Evolutionary conservation across 2,888 invertebrate species (phyloP).

Genomic region (Drosophila putrida): DNA sequence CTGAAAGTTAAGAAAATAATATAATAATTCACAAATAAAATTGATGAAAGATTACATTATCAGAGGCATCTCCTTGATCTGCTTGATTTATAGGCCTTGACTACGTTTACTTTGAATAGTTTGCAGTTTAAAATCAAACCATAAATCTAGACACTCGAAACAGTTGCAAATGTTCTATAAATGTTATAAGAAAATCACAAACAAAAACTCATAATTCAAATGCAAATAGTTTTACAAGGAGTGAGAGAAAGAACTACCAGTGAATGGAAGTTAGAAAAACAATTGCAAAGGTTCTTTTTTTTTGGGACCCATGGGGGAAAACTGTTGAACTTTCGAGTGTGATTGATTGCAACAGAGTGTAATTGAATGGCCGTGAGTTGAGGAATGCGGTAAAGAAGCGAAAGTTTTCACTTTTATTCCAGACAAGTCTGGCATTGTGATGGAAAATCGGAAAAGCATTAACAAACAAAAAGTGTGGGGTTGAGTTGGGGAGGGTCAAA

Average conservation of each 20-base stretch:
- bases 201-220: constrained; percentile 35
- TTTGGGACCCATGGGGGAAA: constrained; percentile 18
- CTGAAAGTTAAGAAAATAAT: too few relatives aligned
- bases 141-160: constrained; percentile 10
- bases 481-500: constrained; percentile 25
- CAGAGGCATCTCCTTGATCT: too few relatives aligned
- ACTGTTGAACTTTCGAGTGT: constrained; percentile 66
- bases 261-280: constrained; percentile 2
- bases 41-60: too few relatives aligned
- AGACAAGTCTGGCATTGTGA: constrained; percentile 59
- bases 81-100: constrained; percentile 4
- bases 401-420: constrained; percentile 64
- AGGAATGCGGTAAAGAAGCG: constrained; percentile 45
- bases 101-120: constrained; percentile 3
- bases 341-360: constrained; percentile 69
- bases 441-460: constrained; percentile 40
- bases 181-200: constrained; percentile 28
- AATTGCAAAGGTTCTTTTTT: constrained; percentile 43
- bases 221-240: constrained; percentile 17
- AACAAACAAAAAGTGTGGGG: constrained; percentile 48
- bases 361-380: constrained; percentile 64
- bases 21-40: too few relatives aligned
- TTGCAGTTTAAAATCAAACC: not conserved
- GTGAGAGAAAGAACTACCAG: not conserved
- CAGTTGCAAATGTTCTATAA: constrained; percentile 1